A percentile compares a stretch with the other conserved stretches of the same genome.
Conservation (phyloP, 1,140 invertebrate species). For the Globodera rostochiensis region DNA sequence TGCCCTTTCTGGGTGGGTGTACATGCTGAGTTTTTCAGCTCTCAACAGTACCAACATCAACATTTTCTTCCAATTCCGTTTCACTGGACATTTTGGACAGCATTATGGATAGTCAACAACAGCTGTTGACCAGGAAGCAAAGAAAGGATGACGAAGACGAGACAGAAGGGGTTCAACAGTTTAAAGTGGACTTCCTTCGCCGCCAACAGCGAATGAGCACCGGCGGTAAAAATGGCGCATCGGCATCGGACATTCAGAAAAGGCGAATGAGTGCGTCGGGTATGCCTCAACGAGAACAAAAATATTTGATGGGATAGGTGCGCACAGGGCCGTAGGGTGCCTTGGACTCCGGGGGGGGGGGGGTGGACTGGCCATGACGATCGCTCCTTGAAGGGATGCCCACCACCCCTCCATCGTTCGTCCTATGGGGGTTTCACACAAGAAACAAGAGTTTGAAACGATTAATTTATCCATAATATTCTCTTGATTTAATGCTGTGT, state of each 20-base stretch:
- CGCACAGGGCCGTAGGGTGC: background rate
- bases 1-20: background rate
- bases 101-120: slow-evolving; percentile 35
- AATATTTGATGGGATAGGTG: too few species aligned
- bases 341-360: background rate
- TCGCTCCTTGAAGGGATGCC: too few species aligned
- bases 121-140: slow-evolving; percentile 18
- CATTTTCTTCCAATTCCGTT: background rate
- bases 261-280: slow-evolving; percentile 14
- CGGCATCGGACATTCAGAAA: background rate
- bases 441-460: background rate
- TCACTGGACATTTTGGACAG: slow-evolving; percentile 35
- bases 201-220: slow-evolving; percentile 7
- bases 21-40: background rate
- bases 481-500: background rate
- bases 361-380: too few species aligned
- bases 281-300: background rate
- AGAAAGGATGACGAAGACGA: slow-evolving; percentile 2
- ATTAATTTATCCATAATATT: background rate
- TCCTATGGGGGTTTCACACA: too few species aligned
- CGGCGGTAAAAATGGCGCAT: background rate
- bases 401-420: too few species aligned
- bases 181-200: background rate
- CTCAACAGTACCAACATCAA: background rate
- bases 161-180: background rate